Percentiles rank a stretch among this genome's conserved stretches.
Conservation (phyloP, 2,888 invertebrate species). For the Apoda limacodes region DNA sequence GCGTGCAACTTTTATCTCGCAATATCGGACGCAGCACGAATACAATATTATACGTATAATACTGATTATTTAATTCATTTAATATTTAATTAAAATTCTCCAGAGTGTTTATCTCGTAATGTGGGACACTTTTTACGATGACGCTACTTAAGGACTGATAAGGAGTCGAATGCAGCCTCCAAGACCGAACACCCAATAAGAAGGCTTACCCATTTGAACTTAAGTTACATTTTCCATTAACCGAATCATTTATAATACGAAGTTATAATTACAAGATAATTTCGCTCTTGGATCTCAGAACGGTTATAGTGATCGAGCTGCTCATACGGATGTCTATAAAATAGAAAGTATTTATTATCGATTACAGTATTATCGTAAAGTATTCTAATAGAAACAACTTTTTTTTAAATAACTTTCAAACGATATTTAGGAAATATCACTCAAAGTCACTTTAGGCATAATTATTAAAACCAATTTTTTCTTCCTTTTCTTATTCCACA, state of each 20-base stretch:
- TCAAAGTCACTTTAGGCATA: conserved; percentile 39
- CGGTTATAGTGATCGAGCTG: conserved; percentile 51
- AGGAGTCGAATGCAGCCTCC: conserved; percentile 40
- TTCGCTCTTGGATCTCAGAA: conserved; percentile 56
- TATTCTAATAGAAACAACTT: too few relatives aligned
- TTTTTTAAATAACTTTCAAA: conserved; percentile 62
- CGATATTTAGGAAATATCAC: conserved; percentile 62
- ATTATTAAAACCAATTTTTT: conserved; percentile 7
- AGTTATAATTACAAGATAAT: conserved; percentile 67
- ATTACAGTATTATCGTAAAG: too few relatives aligned
- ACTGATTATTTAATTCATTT: conserved; percentile 69
- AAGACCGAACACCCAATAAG: conserved; percentile 48
- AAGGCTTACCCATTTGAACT: conserved; percentile 49
- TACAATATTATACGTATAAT: conserved; percentile 64
- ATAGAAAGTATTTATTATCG: conserved; percentile 51
- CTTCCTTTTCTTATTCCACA: too few relatives aligned
- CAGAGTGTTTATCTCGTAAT: conserved; percentile 66
- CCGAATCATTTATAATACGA: conserved; percentile 52
- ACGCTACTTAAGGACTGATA: conserved; percentile 64
- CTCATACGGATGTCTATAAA: conserved; percentile 45
- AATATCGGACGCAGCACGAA: conserved; percentile 53
- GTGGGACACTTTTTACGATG: conserved; percentile 69
- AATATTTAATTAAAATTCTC: conserved; percentile 70
- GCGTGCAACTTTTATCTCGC: conserved; percentile 48
- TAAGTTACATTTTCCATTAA: conserved; percentile 56